Evolutionary conservation across 2,113 vertebrate genomes (phyloP).

Genomic region (Globicephala melas): DNA sequence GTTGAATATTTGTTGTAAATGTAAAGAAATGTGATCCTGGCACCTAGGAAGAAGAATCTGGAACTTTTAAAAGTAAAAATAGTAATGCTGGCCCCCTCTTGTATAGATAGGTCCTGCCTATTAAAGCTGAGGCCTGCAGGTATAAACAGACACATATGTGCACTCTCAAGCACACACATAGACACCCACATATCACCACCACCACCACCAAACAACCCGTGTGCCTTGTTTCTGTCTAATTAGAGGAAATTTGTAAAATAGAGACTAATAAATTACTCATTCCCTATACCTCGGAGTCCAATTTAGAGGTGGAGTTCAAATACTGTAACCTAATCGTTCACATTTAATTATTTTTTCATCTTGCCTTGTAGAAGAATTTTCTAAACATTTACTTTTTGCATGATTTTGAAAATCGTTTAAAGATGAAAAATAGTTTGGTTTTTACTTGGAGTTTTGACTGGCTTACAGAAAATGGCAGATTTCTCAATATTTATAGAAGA

Average conservation of each 20-base stretch:
- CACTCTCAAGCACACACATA: not conserved
- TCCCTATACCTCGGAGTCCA: not conserved
- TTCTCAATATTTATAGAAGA: not conserved
- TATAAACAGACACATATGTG: rapidly evolving
- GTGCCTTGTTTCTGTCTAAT: not conserved
- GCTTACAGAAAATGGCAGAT: not conserved
- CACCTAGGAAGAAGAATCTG: not conserved
- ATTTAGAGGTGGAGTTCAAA: not conserved
- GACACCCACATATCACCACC: not conserved
- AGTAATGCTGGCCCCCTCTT: not conserved
- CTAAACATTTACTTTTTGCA: not conserved
- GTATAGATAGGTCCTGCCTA: not conserved
- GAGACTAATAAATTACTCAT: not conserved
- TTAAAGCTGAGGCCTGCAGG: not conserved
- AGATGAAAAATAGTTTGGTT: not conserved
- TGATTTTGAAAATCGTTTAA: not conserved
- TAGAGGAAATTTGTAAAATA: not conserved
- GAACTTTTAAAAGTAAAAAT: not conserved
- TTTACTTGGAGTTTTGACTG: not conserved
- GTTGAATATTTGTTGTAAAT: not conserved
- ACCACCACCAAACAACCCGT: not conserved
- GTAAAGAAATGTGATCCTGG: not conserved
- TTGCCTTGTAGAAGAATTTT: not conserved
- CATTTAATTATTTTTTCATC: not conserved
- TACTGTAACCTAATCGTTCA: not conserved